Evolutionary conservation across 2,797 vertebrate genomes (phyloP), one percentile per base, ranked within the genome.

Genomic region (Psittacula echo): DNA sequence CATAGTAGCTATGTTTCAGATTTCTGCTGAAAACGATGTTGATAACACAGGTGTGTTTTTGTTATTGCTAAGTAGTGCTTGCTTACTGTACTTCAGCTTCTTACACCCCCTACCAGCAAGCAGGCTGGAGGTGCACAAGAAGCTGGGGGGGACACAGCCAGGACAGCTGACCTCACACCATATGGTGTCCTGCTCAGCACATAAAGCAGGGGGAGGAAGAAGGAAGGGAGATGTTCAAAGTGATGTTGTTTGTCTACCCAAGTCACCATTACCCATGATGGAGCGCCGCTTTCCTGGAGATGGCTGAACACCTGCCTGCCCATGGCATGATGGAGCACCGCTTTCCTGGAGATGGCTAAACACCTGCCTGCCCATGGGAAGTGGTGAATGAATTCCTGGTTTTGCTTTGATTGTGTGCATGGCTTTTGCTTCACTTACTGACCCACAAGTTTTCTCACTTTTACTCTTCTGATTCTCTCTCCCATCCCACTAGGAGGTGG

Each of bases 201-300:
- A 11, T 15, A 48, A 62, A 85, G 13, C 9, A 18, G 34, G 19
- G 0, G 0, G 9, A 73, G 51, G 21, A 34, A 32, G 47, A 17
- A 61, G 45, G 34, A 42, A 66, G 7, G 29, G 16, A 30, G 9
- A 42, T 44, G 20, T 80, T 62, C 54, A 48, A 32, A 74, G 8
- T 26, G 41, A 48, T 7, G 26, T 27, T 37, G 41, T n/a, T 67
- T 53, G 26, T 50, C 34, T 68, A 44, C 5, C 4, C 27, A 29
- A 54, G 22, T 54, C 53, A 29, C 23, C 1, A 0, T 11, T 7
- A 39, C 0, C 1, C 10, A 10, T 62, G 32, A 56, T 26, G 32
- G 7, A 11, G 18, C 13, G 3, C 13, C 54, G 32, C 16, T 29
- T 5, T 66, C 39, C n/a, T 34, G 29, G 29, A 60, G 24, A 42